Conservation (phyloP, 2,888 invertebrate genomes). For the Orthosia incerta region DNA sequence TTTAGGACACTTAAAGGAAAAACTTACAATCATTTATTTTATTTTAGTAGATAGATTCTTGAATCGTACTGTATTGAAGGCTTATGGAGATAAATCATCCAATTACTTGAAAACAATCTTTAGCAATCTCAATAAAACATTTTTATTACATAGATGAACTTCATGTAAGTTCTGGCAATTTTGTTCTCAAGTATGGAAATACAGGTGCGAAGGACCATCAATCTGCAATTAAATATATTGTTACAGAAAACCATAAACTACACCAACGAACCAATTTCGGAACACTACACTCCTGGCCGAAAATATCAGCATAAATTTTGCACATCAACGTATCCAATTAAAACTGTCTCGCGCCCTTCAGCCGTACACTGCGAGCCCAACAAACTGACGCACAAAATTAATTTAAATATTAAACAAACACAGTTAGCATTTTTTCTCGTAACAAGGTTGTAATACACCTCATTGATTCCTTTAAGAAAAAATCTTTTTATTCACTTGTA, state of each 20-base stretch:
- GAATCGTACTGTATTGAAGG: not conserved
- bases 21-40: no score
- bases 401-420: slow-evolving; percentile 76
- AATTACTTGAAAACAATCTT: not conserved
- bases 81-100: not conserved
- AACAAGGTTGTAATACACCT: slow-evolving; percentile 70
- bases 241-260: slow-evolving; percentile 35
- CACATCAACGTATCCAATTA: slow-evolving; percentile 71
- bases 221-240: slow-evolving; percentile 17
- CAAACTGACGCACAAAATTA: slow-evolving; percentile 71
- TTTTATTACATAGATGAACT: not conserved
- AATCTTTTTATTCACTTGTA: slow-evolving; percentile 73
- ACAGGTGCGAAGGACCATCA: slow-evolving; percentile 15
- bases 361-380: slow-evolving; percentile 59
- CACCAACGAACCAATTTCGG: slow-evolving; percentile 23
- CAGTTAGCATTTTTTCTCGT: slow-evolving; percentile 71
- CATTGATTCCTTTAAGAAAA: slow-evolving; percentile 78
- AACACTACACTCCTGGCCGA: slow-evolving; percentile 38
- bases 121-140: not conserved
- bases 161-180: not conserved
- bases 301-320: slow-evolving; percentile 51
- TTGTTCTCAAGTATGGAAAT: not conserved
- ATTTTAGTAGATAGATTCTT: no score
- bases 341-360: slow-evolving; percentile 69
- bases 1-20: no score